These are phyloP conservation scores for Urocolius indicus DNA, from an alignment of 2,113 vertebrate genomes.

Conservation along the genomic window DNA sequence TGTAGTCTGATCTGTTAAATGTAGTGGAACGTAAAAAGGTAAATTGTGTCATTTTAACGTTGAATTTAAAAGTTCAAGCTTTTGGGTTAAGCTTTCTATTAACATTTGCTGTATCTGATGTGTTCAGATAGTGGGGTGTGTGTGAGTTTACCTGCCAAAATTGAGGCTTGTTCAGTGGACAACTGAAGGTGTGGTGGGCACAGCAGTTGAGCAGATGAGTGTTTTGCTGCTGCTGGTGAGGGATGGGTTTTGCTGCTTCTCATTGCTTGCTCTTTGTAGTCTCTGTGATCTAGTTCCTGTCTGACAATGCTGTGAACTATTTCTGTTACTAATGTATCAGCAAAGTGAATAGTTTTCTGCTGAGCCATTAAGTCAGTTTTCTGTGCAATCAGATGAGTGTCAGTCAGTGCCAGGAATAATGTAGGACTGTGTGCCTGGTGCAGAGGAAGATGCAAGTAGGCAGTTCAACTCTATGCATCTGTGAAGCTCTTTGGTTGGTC, in stretches of 20 bases:
- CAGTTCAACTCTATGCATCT: neutral
- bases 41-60: neutral
- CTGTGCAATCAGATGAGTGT: neutral
- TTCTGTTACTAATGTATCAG: neutral
- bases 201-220: neutral
- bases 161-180: neutral
- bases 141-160: neutral
- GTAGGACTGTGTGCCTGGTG: neutral
- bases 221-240: neutral
- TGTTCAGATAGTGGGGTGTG: neutral
- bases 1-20: neutral
- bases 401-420: neutral
- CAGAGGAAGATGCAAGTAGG: neutral
- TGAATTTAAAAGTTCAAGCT: neutral
- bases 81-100: neutral
- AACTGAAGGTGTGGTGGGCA: neutral
- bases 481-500: neutral
- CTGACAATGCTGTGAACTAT: neutral
- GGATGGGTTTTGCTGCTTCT: neutral
- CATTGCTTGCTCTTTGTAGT: rapidly evolving
- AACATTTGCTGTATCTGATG: neutral
- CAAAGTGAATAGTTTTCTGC: neutral
- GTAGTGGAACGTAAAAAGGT: neutral
- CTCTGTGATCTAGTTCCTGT: neutral
- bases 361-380: neutral